These are phyloP conservation scores for Pampusana beccarii DNA, from an alignment of 2,113 vertebrate genomes.

Conservation along the genomic window DNA sequence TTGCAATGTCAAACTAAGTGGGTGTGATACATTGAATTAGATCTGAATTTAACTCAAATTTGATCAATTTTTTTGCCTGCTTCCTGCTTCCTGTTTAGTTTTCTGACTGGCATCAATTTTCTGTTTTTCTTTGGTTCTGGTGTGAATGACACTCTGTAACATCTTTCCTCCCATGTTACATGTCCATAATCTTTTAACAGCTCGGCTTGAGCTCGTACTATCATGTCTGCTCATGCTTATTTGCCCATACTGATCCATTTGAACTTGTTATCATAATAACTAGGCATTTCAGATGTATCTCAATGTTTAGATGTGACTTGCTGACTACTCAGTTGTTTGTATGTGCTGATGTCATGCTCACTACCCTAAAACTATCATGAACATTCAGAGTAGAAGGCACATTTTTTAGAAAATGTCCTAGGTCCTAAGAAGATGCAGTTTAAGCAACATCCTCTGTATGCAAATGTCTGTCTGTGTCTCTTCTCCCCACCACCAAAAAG, in stretches of 20 bases:
- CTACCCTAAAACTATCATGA: background rate
- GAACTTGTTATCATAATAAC: background rate
- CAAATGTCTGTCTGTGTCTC: background rate
- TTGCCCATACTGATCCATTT: background rate
- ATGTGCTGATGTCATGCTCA: background rate
- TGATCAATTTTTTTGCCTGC: background rate
- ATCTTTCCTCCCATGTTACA: background rate
- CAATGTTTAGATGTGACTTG: background rate
- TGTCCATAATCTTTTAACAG: background rate
- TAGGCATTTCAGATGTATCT: background rate
- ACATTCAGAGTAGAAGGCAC: background rate
- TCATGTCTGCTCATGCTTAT: background rate
- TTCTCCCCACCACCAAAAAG: background rate
- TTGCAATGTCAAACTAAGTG: background rate
- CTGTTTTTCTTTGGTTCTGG: background rate
- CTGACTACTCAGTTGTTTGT: background rate
- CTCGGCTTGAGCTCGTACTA: background rate
- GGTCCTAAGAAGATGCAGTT: background rate
- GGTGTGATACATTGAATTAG: background rate
- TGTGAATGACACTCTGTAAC: background rate
- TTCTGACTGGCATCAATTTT: background rate
- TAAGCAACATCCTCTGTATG: background rate
- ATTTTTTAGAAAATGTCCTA: background rate
- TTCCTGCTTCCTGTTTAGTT: background rate
- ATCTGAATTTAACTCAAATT: background rate